Percentiles rank a stretch among this genome's conserved stretches.
These are phyloP conservation scores for Aradophagus sp. DNA, from an alignment of 1,140 invertebrate genomes.

Conservation along the genomic window DNA sequence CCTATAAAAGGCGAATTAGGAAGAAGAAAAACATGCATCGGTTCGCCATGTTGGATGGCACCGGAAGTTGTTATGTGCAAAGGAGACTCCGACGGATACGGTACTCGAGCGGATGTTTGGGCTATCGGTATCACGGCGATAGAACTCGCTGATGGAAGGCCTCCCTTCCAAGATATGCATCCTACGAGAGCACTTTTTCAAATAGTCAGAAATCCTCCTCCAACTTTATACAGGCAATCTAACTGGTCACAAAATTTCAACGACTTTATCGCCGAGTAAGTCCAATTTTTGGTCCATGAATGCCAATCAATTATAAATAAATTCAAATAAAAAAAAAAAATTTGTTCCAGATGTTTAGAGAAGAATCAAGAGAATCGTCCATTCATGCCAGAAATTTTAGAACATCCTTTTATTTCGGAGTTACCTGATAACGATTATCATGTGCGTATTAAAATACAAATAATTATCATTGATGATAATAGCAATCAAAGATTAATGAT, in stretches of 20 bases:
- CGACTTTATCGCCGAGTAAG: slow-evolving; percentile 87
- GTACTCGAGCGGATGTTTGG: slow-evolving; percentile 91
- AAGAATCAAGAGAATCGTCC: slow-evolving; percentile 94
- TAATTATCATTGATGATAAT: no score
- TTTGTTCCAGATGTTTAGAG: slow-evolving; percentile 83
- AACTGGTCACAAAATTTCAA: slow-evolving; percentile 88
- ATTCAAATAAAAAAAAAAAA: no score
- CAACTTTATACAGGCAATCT: slow-evolving; percentile 81
- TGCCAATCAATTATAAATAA: no score
- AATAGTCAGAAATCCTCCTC: slow-evolving; percentile 91
- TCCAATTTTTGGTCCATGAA: not conserved
- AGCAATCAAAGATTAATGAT: no score
- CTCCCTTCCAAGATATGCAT: slow-evolving; percentile 89
- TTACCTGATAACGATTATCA: slow-evolving; percentile 85
- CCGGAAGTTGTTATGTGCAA: slow-evolving; percentile 84
- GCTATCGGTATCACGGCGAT: slow-evolving; percentile 93
- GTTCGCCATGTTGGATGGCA: slow-evolving; percentile 94
- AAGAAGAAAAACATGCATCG: slow-evolving; percentile 83
- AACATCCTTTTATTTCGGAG: slow-evolving; percentile 88
- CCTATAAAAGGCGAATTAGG: slow-evolving; percentile 84
- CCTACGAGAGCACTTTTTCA: slow-evolving; percentile 90
- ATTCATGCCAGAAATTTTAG: slow-evolving; percentile 86
- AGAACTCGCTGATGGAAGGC: slow-evolving; percentile 90
- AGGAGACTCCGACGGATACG: slow-evolving; percentile 75
- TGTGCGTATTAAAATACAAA: slow-evolving; percentile 78